Evolutionary conservation across 2,888 invertebrate genomes (phyloP).

Genomic region (Megastigmus dorsalis): DNA sequence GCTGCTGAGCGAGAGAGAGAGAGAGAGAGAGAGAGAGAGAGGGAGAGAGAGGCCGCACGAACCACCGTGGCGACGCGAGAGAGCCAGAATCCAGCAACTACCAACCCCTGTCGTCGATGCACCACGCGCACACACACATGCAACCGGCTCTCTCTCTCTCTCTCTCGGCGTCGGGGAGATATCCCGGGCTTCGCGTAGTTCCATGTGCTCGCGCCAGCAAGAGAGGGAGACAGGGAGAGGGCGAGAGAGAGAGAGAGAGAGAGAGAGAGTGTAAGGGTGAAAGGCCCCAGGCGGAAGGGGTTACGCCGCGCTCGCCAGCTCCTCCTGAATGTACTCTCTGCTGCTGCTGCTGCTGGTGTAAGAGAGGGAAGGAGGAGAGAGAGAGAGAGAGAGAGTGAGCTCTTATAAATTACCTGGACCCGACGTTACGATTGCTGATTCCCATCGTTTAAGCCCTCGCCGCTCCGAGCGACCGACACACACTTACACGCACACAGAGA

Average conservation of each 20-base stretch:
- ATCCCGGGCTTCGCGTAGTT: slow-evolving; percentile 35
- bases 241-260: slow-evolving; percentile 24
- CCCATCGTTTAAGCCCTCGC: slow-evolving; percentile 56
- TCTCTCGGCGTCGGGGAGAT: not conserved
- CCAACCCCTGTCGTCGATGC: too few relatives aligned
- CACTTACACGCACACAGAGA: not conserved
- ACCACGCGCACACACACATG: slow-evolving; percentile 55
- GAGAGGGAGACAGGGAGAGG: not conserved
- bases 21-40: not conserved
- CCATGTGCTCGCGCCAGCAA: not conserved
- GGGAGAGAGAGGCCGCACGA: slow-evolving; percentile 43
- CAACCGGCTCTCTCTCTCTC: slow-evolving; percentile 3
- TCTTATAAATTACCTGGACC: slow-evolving; percentile 70
- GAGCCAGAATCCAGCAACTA: slow-evolving; percentile 60
- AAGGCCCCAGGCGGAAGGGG: slow-evolving; percentile 15
- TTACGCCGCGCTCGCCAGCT: not conserved
- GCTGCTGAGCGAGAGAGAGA: not conserved
- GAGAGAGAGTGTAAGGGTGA: slow-evolving; percentile 8
- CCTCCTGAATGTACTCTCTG: too few relatives aligned
- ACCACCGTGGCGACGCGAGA: too few relatives aligned
- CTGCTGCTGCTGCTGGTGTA: too few relatives aligned
- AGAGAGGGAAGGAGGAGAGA: not conserved
- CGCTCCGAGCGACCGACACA: not conserved
- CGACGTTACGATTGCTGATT: slow-evolving; percentile 59
- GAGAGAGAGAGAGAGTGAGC: slow-evolving; percentile 48